Conservation (phyloP, 2,888 invertebrate species). For the Sycophila texana region DNA sequence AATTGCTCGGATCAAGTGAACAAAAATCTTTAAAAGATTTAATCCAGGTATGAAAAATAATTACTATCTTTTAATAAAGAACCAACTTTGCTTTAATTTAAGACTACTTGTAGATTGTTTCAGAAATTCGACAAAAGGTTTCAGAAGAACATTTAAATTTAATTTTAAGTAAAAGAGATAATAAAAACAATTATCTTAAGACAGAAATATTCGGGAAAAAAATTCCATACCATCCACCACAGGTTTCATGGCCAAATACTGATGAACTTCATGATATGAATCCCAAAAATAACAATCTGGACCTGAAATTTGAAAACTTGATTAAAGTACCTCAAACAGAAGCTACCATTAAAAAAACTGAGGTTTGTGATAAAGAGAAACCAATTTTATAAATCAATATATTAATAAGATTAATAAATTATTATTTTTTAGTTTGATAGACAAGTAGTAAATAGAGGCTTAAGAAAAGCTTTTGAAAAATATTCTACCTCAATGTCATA, state of each 20-base stretch:
- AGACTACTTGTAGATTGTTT: slow-evolving; percentile 74
- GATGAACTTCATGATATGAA: slow-evolving; percentile 66
- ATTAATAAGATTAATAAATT: slow-evolving; percentile 7
- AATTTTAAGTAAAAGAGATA: slow-evolving; percentile 59
- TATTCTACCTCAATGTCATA: slow-evolving; percentile 76
- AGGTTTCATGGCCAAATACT: slow-evolving; percentile 67
- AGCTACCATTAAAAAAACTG: slow-evolving; percentile 55
- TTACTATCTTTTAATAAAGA: slow-evolving; percentile 26
- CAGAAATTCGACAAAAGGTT: slow-evolving; percentile 63
- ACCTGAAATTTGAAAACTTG: slow-evolving; percentile 63
- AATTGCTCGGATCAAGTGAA: slow-evolving; percentile 80
- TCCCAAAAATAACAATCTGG: slow-evolving; percentile 51
- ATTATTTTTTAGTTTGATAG: slow-evolving; percentile 77
- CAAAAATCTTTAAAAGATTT: slow-evolving; percentile 78
- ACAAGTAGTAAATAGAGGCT: slow-evolving; percentile 78
- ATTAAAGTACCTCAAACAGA: slow-evolving; percentile 60
- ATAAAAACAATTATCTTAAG: slow-evolving; percentile 20
- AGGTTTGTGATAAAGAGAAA: slow-evolving; percentile 57
- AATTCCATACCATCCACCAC: slow-evolving; percentile 64
- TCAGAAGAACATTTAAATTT: slow-evolving; percentile 64
- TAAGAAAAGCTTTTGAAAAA: slow-evolving; percentile 77
- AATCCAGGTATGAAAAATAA: slow-evolving; percentile 75
- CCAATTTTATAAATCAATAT: background rate
- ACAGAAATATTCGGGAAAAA: slow-evolving; percentile 62
- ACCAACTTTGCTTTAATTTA: slow-evolving; percentile 26